Base-by-base conservation (phyloP, 2,888 invertebrate genomes). In the Lysandra bellargus region DNA sequence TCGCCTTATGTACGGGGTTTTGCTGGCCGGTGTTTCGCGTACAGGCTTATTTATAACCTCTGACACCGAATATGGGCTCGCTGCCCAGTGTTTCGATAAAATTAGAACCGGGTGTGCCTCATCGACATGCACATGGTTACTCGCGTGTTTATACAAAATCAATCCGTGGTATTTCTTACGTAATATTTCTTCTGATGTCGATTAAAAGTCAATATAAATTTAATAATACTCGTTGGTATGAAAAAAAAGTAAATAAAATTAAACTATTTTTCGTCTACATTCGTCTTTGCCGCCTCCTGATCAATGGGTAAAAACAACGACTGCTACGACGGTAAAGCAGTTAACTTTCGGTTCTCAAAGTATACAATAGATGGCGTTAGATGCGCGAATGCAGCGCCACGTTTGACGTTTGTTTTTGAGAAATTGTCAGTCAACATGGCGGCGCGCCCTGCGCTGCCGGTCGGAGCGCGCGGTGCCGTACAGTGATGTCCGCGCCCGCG, bases 401-500 rank as follows among this genome's bases (percentile, higher is more conserved):
- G 85, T 88, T 84, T 86, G 84, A 82, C 87, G 85, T 88, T 84
- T 86, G 84, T 84, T 82, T 83, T 82, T 83, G 84, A 86, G 85
- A 86, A 86, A 87, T 86, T 88, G 89, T 86, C 89, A 91, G 93
- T 91, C 94, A 96, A 96, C 90, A 96, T 96, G 96, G 96, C 95
- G 91, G 95, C 92, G 83, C 82, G 82, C 92, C 91, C 90, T 93
- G 95, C 93, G 92, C 92, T 90, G 92, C 87, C 91, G 90, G 91
- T 86, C 89, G 87, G 88, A 87, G 88, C 88, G 92, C 90, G 91
- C 88, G 87, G 87, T 86, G 89, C 33, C 14, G 33, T 86, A 87
- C 91, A 92, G 92, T 92, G 85, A 96, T 96, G 96, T 95, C 96
- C 91, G 92, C 92, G 91, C 90, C 95, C 91, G 92, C 92, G 92